Evolutionary conservation across 2,888 invertebrate species (phyloP), one percentile per base, ranked within the genome.

Genomic region (Cecidostiba fungosa): DNA sequence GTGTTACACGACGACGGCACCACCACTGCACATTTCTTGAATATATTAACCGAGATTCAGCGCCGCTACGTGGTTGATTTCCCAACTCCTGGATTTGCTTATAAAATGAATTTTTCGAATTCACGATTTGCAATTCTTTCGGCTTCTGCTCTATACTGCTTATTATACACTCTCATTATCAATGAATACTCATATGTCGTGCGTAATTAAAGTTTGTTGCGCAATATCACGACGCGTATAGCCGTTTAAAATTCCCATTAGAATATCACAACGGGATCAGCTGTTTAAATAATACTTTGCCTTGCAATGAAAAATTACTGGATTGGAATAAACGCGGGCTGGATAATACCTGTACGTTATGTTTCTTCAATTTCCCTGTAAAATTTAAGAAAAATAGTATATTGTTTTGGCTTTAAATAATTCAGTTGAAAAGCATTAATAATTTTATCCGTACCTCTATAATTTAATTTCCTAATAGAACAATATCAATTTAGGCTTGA

Each of bases 51-150:
- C 39, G 39, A 39, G 59, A 62, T 82, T 82, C 74, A 82, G 81
- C 73, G 81, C 81, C 81, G 62, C 74, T 74, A 16, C 12, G 43
- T 74, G 74, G 43, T n/a, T 82, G 50, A 16, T 54, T 54, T 32
- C 6, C 6, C 14, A 62, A 81, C 81, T 62, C 39, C 10, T 43
- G 29, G 66, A 26, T 14, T 26, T 54, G 54, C 14, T 14, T 14
- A 19, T n/a, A n/a, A n/a, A n/a, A n/a, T n/a, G 4, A 36, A 6
- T 47, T 62, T 10, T 62, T 43, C 32, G n/a, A 54, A 66, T 43
- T 36, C 19, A 6, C 50, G 16, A 73, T 14, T 39, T 23, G 12
- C 23, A 12, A n/a, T 5, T 0, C 3, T n/a, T 12, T 10, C 19
- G 4, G 12, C 8, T 10, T 26, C 14, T 39, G 6, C 14, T 39